These are phyloP conservation scores for Talpa occidentalis DNA, from an alignment of 2,113 vertebrate species.

Conservation along the genomic window DNA sequence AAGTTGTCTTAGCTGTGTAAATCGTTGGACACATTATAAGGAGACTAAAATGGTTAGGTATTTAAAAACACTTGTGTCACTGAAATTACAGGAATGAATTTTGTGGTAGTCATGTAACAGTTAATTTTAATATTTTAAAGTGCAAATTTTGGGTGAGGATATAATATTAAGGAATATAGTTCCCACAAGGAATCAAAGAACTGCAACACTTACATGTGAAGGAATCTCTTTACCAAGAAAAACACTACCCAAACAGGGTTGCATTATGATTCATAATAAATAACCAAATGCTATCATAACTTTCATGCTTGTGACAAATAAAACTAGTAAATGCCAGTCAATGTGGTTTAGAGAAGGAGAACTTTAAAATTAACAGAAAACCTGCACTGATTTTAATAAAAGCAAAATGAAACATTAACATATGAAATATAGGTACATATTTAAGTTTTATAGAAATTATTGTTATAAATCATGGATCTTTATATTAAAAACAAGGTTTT, in stretches of 20 bases:
- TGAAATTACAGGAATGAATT: constrained; percentile 13
- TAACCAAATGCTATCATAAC: not conserved
- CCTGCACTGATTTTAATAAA: not conserved
- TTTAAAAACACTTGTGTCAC: constrained; percentile 24
- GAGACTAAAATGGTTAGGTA: constrained; percentile 4
- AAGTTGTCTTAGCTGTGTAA: constrained; percentile 52
- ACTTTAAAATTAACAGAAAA: not conserved
- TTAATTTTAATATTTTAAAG: not conserved
- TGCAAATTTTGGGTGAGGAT: not conserved
- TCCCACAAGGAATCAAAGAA: not conserved
- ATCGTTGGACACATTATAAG: constrained; percentile 43
- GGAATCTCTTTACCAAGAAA: not conserved
- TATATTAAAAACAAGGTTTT: constrained; percentile 20
- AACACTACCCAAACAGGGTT: not conserved
- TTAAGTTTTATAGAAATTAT: constrained; percentile 18
- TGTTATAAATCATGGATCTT: not conserved
- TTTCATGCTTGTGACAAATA: not conserved
- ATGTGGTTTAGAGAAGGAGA: not conserved
- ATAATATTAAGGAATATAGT: not conserved
- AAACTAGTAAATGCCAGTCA: not conserved
- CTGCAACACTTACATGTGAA: not conserved
- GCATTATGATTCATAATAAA: not conserved
- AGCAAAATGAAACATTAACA: constrained; percentile 24
- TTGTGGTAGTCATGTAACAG: not conserved
- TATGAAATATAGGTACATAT: not conserved